Percentiles rank a stretch among this genome's conserved stretches.
These are phyloP conservation scores for Tetropium fuscum DNA, from an alignment of 2,888 invertebrate genomes.

Conservation along the genomic window DNA sequence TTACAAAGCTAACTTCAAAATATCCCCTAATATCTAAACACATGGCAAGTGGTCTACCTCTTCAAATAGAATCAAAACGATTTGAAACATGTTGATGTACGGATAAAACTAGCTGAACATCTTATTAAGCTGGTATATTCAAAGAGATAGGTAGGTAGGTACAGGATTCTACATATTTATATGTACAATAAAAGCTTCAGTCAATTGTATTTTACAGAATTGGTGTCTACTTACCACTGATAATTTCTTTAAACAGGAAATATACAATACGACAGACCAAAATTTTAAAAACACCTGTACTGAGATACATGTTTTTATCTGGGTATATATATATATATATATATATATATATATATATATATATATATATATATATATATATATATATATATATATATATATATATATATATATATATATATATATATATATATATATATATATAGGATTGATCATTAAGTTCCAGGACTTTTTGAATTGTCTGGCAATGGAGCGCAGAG, in stretches of 20 bases:
- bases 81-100: constrained; percentile 11
- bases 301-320: too few species aligned
- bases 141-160: constrained; percentile 41
- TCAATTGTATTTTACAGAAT: constrained; percentile 50
- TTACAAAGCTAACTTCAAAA: constrained; percentile 32
- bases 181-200: constrained; percentile 57
- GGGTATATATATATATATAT: too few species aligned
- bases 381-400: too few species aligned
- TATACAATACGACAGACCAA: constrained; percentile 13
- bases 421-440: too few species aligned
- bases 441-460: too few species aligned
- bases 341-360: too few species aligned
- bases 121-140: constrained; percentile 44
- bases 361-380: too few species aligned
- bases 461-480: too few species aligned
- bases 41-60: constrained; percentile 48
- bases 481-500: too few species aligned
- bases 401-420: too few species aligned
- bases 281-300: constrained; percentile 2
- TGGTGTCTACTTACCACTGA: constrained; percentile 46
- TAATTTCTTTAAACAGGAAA: constrained; percentile 35
- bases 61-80: constrained; percentile 46
- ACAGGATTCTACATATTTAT: constrained; percentile 45
- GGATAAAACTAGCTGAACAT: constrained; percentile 37
- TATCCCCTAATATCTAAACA: constrained; percentile 36